Evolutionary conservation across 2,797 vertebrate species (phyloP), one percentile per base, ranked within the genome.

Genomic region (Lateolabrax maculatus): DNA sequence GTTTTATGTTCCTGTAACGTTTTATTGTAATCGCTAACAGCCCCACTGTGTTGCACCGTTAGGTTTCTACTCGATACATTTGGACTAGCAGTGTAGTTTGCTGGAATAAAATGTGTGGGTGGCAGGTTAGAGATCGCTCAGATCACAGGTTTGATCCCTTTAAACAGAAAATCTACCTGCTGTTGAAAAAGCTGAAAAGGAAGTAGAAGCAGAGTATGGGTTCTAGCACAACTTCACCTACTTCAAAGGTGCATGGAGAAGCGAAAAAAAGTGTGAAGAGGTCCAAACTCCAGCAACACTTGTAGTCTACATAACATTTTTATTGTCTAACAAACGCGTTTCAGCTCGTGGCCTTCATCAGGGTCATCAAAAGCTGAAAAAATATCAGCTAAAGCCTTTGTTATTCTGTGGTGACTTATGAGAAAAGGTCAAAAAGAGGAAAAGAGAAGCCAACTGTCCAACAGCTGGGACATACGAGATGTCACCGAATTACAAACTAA

Each of bases 1-100:
- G 52, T 74, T 87, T 85, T 79, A 69, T 79, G 60, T 49, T 77
- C 67, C 51, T n/a, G 16, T 81, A 66, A 75, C 80, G 70, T 49
- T 65, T 73, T 71, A 75, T 80, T 71, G 60, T 51, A 63, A 67
- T 74, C 25, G 4, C 75, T 70, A 64, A 80, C 79, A 31, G 65
- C 19, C 53, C 46, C 18, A 9, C 49, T 27, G 52, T 48, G 60
- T 55, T 34, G 16, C 36, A 19, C 58, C 66, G 53, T 73, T 27
- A 39, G 44, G 13, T 43, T 83, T 71, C 37, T 51, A 13, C 39
- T 57, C 37, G 0, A 34, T 34, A 9, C 21, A 51, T 78, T 56
- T 41, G 23, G 23, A 31, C 13, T 0, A 21, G 7, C 48, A 9
- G 27, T 21, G 4, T 10, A 5, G 18, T 60, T 72, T 49, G 11